Base-by-base conservation (phyloP, 2,113 vertebrate genomes). In the Notarius quadriscutis region DNA sequence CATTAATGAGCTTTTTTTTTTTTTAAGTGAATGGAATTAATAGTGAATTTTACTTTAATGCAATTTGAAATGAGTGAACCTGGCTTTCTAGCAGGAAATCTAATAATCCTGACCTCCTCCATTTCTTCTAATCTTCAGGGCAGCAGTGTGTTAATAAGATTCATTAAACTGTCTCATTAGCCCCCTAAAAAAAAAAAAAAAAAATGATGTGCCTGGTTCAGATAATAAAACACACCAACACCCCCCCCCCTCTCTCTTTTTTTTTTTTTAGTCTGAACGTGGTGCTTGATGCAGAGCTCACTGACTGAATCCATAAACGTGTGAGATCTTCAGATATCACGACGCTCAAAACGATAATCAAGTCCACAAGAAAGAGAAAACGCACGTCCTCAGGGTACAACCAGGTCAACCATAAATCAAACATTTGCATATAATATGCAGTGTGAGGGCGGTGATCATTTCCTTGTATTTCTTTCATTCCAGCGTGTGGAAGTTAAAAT, bases 161-260 rank as follows among this genome's bases (percentile, higher is more conserved):
- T 87, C 79, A 83, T 88, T 90, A 89, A 89, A 85, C 74, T 14
- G 79, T 67, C 86, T 89, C 84, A 86, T 89, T 89, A 89, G 79
- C 83, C 86, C 41, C 0, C 41, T 41, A 41, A 41, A 41, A 41
- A 41, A 41, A 41, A 41, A 41, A 41, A 41, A 41, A 41, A 41
- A 4, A 41, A 41, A 41, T 41, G 41, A 41, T 41, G 41, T 41
- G 41, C 41, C 41, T 41, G 41, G 41, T 41, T 41, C 41, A 41
- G 41, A 41, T 41, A 41, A 41, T 41, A 2, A 41, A 41, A 41
- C 41, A 41, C 41, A 41, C 41, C 41, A 41, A 41, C 41, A 41
- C 41, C 41, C 41, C 34, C 41, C 41, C 3, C 41, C 30, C 30
- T 30, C 30, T 84, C 63, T 34, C 30, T 25, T 48, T n/a, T 85